Percentiles rank a stretch among this genome's conserved stretches.
These are phyloP conservation scores for Sarcophaga caerulescens DNA, from an alignment of 2,888 invertebrate genomes.

Conservation along the genomic window DNA sequence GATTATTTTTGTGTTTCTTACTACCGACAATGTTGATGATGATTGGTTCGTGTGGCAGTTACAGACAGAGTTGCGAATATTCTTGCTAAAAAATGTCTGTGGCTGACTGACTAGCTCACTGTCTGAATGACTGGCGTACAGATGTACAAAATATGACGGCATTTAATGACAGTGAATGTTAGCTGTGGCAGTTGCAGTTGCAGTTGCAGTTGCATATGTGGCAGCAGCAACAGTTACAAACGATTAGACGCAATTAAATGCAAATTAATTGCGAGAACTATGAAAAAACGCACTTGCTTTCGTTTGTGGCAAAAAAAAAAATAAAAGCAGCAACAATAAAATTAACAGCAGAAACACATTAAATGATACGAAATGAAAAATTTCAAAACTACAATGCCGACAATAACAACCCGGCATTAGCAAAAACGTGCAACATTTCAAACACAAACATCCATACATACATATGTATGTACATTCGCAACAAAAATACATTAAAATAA, in stretches of 20 bases:
- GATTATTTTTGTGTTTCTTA: background rate
- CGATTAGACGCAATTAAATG: constrained; percentile 71
- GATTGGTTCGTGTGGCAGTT: constrained; percentile 33
- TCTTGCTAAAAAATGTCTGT: constrained; percentile 43
- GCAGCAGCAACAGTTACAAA: constrained; percentile 53
- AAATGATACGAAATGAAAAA: constrained; percentile 43
- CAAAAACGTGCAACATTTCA: constrained; percentile 26
- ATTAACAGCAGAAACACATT: background rate
- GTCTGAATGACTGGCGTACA: constrained; percentile 27
- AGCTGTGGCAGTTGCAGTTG: constrained; percentile 25
- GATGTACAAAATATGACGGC: background rate
- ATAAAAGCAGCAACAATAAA: background rate
- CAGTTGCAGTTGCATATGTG: constrained; percentile 11
- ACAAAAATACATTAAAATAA: too few species aligned
- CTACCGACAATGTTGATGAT: background rate
- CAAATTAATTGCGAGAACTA: constrained; percentile 70
- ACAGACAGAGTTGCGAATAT: constrained; percentile 31
- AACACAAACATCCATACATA: constrained; percentile 8
- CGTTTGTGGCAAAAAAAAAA: background rate
- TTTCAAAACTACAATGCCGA: constrained; percentile 53
- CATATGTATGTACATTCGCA: too few species aligned
- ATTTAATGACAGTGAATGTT: constrained; percentile 47
- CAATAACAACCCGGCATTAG: constrained; percentile 29
- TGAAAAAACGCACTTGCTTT: constrained; percentile 57
- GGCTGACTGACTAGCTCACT: constrained; percentile 21